Evolutionary conservation across 2,113 vertebrate species (phyloP).

Genomic region (Cromileptes altivelis): DNA sequence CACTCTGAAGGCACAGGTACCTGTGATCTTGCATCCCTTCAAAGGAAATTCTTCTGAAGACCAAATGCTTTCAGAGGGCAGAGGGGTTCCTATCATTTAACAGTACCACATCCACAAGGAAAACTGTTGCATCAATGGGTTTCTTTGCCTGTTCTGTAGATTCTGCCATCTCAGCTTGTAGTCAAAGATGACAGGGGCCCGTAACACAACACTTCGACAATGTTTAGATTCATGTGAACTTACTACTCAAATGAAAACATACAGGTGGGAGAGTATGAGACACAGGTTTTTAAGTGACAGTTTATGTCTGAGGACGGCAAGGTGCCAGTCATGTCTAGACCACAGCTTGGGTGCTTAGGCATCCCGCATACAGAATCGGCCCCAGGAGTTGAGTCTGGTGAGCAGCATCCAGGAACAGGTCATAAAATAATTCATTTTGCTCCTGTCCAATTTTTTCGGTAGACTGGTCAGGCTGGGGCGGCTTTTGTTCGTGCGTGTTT

Average conservation of each 20-base stretch:
- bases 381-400: conserved; percentile 48
- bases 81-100: conserved; percentile 47
- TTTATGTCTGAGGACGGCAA: conserved; percentile 55
- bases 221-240: conserved; percentile 66
- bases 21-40: conserved; percentile 77
- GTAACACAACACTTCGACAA: conserved; percentile 46
- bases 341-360: conserved; percentile 55
- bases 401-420: conserved; percentile 47
- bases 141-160: conserved; percentile 7
- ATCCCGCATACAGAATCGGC: conserved; percentile 47
- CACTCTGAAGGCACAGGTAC: conserved; percentile 87
- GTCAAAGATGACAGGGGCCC: conserved; percentile 7
- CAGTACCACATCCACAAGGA: conserved; percentile 34
- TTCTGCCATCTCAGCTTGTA: conserved; percentile 10
- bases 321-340: conserved; percentile 77
- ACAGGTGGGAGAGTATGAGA: conserved; percentile 43
- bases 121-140: conserved; percentile 36
- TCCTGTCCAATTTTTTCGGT: conserved; percentile 49
- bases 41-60: conserved; percentile 65
- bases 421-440: conserved; percentile 64
- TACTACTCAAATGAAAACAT: conserved; percentile 69
- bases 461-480: conserved; percentile 22
- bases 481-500: conserved; percentile 51
- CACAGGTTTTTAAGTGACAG: conserved; percentile 52
- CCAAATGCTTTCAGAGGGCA: conserved; percentile 51